These are phyloP conservation scores for Oasisia sp. DNA, from an alignment of 2,888 invertebrate species.

Conservation along the genomic window DNA sequence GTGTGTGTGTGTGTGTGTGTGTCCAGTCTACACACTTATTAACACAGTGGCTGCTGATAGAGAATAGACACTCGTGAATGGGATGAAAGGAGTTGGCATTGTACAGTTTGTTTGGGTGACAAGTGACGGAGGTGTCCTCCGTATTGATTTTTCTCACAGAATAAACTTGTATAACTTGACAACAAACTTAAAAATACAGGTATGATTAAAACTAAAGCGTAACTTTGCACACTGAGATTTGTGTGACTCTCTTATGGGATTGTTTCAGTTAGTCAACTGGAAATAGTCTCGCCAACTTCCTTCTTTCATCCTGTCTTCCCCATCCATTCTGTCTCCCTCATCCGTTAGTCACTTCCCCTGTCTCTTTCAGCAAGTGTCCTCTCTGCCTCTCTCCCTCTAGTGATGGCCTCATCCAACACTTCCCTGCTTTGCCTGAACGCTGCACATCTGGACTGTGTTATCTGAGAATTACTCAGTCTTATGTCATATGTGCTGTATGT, in stretches of 20 bases:
- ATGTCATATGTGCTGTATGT: background rate
- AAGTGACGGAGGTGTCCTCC: background rate
- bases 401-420: background rate
- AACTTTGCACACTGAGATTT: background rate
- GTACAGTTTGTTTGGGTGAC: background rate
- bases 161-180: background rate
- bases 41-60: no score
- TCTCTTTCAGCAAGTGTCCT: background rate
- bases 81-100: background rate
- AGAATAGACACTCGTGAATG: no score
- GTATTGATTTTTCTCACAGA: background rate
- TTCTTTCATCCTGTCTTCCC: background rate
- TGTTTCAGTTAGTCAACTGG: background rate
- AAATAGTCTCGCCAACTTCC: background rate
- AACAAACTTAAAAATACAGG: no score
- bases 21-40: no score
- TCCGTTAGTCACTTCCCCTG: no score
- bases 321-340: background rate
- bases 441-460: background rate
- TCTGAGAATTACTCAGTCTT: background rate
- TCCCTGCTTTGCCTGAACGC: background rate
- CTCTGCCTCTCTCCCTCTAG: background rate
- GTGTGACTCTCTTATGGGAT: background rate
- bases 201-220: background rate
- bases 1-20: no score